A percentile compares a stretch with the other conserved stretches of the same genome.
phyloP scores from a whole-genome alignment of 2,113 vertebrate genomes.

The Chamaetylas fuelleborni region DNA sequence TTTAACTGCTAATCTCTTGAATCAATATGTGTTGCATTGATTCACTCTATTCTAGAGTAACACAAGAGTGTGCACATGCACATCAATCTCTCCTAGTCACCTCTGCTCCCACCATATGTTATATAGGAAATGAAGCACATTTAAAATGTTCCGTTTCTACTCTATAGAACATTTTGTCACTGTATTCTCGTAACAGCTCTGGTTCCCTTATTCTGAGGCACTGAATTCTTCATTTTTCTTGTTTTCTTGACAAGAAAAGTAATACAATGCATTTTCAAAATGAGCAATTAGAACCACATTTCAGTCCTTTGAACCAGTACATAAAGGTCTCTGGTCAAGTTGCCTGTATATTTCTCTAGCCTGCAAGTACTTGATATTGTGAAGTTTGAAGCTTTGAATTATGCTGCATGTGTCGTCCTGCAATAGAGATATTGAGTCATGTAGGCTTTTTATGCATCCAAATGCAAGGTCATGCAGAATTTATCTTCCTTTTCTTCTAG shows the following conservation, averaged over 20 bases:
- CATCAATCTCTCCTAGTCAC: neutral
- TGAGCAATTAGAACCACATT: neutral
- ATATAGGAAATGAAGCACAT: neutral
- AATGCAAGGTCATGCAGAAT: neutral
- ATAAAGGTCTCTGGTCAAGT: neutral
- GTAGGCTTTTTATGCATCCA: fast-evolving
- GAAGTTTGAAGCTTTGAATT: neutral
- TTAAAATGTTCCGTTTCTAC: neutral
- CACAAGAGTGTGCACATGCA: neutral
- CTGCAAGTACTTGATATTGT: neutral
- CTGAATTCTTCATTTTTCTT: neutral
- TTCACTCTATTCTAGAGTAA: neutral
- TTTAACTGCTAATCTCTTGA: neutral
- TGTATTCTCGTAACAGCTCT: neutral
- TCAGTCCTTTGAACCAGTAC: neutral
- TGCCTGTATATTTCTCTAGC: neutral
- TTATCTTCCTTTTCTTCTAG: neutral
- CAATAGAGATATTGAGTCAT: neutral
- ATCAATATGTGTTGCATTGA: neutral
- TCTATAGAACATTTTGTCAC: neutral
- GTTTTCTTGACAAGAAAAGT: neutral
- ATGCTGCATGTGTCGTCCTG: neutral
- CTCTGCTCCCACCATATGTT: neutral
- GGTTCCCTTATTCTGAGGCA: neutral
- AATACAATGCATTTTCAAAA: neutral